Evolutionary conservation across 2,888 invertebrate genomes (phyloP), one percentile per base, ranked within the genome.

Genomic region (Meta bourneti): DNA sequence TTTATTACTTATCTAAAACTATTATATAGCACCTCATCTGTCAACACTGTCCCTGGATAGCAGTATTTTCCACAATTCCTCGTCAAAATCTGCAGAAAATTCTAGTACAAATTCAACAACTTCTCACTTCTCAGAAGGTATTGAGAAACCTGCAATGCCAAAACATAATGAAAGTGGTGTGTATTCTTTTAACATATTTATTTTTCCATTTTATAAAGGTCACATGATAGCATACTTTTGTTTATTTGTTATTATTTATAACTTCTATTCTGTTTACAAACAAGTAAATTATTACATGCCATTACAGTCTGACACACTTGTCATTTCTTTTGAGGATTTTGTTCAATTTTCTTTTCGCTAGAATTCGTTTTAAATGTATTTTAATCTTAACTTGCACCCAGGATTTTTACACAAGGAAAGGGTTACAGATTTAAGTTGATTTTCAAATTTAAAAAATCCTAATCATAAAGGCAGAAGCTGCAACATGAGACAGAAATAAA

Each of bases 31-130:
- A n/a, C 97, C 97, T 0, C 97, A 97, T 94, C 95, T 98, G 79
- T 96, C 96, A 84, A 96, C 97, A 94, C 96, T 97, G 93, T 96
- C 97, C 74, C 96, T 96, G 95, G 97, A 97, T 94, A 96, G 96
- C 94, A 96, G 96, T 78, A 95, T 97, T 78, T 95, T 97, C 89
- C n/a, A n/a, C n/a, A 97, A 97, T 94, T 96, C 96, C 51, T 96
- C 96, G 48, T 51, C 85, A 48, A 88, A 71, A n/a, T 74, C 93
- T 93, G 94, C 94, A 70, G 95, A 95, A 80, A 94, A 95, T 89
- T 95, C 95, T 51, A 94, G 95, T 20, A 95, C 89, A 19, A 95
- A 85, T 34, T 93, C 95, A 79, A 96, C 95, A 72, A 5, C 34
- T 19, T 77, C 88, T 48, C 34, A 82, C 70, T 89, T 75, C 77